Base-by-base conservation (phyloP, 1,140 invertebrate species). In the Paracyclopina nana region DNA sequence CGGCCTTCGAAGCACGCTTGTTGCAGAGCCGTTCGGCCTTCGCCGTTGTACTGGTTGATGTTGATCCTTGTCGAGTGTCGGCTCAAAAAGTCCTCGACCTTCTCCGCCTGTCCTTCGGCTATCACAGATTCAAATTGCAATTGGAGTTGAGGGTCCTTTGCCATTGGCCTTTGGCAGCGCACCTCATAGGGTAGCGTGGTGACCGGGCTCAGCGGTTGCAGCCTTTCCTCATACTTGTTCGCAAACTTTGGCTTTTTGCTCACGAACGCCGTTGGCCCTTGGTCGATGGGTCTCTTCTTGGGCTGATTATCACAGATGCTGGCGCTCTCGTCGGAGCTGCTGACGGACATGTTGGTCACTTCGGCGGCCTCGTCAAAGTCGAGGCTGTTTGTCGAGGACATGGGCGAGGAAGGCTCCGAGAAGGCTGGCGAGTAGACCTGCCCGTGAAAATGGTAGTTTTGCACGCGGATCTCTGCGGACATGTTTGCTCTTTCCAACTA, bases 21-120 rank as follows among this genome's bases (percentile, higher is more conserved):
- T 53, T 71, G 69, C 5, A 70, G 56, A 0, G 66, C 60, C 16
- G 69, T 69, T 54, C 67, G 64, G 9, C 69, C 69, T 43, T 68
- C 65, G 38, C 60, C 60, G 57, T 68, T 66, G 46, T 64, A 64
- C 22, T 60, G 55, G 57, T 70, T 68, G 1, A 54, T 25, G 22
- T 51, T 38, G 16, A 54, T 24, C n/a, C 24, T 27, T 20, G 42
- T 27, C 2, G 31, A 44, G 50, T 52, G 20, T 27, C 27, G 16
- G 16, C 24, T 11, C 14, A 52, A 40, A 27, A 52, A 52, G 8
- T 44, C 40, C 12, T 44, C 31, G 9, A 52, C 14, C 20, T 46
- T 2, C n/a, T n/a, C 14, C 34, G 20, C 14, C n/a, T 38, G n/a
- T 16, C 34, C 20, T n/a, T 16, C 34, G 20, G n/a, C n/a, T 16